phyloP scores from a whole-genome alignment of 2,113 vertebrate species.

The Oophaga pumilio region DNA sequence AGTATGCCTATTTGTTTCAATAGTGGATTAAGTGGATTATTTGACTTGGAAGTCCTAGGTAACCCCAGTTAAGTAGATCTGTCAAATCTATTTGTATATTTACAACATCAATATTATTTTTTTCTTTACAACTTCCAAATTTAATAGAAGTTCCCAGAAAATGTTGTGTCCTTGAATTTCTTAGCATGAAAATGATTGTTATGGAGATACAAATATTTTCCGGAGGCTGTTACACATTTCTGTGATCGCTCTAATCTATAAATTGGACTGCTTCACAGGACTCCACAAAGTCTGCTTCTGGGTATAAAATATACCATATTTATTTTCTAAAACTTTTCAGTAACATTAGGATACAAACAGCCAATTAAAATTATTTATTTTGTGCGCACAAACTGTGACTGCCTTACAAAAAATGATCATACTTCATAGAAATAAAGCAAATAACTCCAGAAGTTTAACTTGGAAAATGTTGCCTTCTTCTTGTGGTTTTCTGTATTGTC shows the following conservation, averaged over 20 bases:
- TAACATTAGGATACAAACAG: conserved; percentile 20
- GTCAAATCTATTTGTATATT: neutral
- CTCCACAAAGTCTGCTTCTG: conserved; percentile 15
- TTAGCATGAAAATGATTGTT: conserved; percentile 24
- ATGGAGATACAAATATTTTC: neutral
- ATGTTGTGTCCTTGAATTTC: neutral
- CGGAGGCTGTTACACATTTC: conserved; percentile 13
- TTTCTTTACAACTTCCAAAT: neutral
- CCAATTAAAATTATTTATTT: conserved; percentile 48
- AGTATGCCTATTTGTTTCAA: neutral
- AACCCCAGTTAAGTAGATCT: neutral
- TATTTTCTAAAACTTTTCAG: conserved; percentile 7
- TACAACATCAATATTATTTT: neutral
- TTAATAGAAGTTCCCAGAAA: neutral
- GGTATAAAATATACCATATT: conserved; percentile 17
- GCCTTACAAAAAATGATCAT: conserved; percentile 23
- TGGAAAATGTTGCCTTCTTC: conserved; percentile 9
- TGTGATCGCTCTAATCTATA: conserved; percentile 8
- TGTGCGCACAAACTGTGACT: conserved; percentile 40
- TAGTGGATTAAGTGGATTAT: neutral
- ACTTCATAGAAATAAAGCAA: neutral
- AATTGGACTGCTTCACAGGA: conserved; percentile 14
- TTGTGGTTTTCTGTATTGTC: conserved; percentile 5
- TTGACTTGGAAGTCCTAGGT: neutral
- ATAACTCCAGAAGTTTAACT: conserved; percentile 26